These are phyloP conservation scores for Smutsia gigantea DNA, from an alignment of 2,797 vertebrate species.

Conservation along the genomic window DNA sequence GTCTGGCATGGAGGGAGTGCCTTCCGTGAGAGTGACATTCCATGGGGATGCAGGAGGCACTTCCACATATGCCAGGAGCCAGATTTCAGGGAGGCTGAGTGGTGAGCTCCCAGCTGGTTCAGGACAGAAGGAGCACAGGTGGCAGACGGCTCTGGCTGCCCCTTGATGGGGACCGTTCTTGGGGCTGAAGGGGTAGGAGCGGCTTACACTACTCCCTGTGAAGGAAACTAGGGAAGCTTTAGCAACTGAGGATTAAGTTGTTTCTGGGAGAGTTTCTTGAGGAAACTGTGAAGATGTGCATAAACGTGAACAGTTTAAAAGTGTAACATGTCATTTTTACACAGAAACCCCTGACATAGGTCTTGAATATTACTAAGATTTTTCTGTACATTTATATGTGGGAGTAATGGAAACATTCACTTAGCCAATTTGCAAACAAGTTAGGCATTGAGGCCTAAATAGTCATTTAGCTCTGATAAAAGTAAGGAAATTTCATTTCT, in stretches of 20 bases:
- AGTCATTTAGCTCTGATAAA: neutral
- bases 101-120: neutral
- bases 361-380: neutral
- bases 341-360: neutral
- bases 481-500: slow-evolving; percentile 23
- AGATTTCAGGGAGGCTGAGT: neutral
- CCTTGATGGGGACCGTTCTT: neutral
- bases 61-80: neutral
- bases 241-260: neutral
- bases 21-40: neutral
- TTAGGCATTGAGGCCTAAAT: neutral
- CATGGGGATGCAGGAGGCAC: neutral
- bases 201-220: neutral
- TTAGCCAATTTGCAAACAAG: neutral
- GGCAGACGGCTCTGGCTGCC: neutral
- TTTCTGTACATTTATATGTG: neutral
- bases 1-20: too few relatives aligned
- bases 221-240: slow-evolving; percentile 26
- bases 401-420: neutral
- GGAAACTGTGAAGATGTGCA: neutral
- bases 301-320: slow-evolving; percentile 34
- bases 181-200: neutral
- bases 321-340: neutral
- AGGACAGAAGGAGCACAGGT: slow-evolving; percentile 27
- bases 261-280: neutral